Evolutionary conservation across 2,797 vertebrate genomes (phyloP), one percentile per base, ranked within the genome.

Genomic region (Oryzias dopingdopingensis): DNA sequence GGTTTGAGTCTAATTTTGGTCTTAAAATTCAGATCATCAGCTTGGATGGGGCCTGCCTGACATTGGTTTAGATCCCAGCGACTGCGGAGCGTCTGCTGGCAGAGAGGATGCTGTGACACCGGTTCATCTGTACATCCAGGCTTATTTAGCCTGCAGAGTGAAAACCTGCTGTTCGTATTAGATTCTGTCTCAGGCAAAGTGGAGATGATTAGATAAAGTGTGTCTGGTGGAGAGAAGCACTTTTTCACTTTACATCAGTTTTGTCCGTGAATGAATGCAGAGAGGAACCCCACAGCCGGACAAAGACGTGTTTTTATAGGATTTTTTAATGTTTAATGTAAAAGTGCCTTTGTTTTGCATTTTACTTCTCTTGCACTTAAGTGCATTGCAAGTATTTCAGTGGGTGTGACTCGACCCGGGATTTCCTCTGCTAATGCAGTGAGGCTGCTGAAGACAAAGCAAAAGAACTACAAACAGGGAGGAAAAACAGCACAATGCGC

Each of bases 141-240:
- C 76, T 86, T 81, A 81, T 84, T 90, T 88, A 81, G 77, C 86
- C 80, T 77, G 71, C 85, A 91, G 84, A 86, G 80, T 74, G 77
- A 78, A 75, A 86, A 69, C 85, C 50, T 76, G 69, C 58, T 80
- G 75, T 79, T 88, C 82, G 74, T 84, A 91, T 87, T 81, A 79
- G 85, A 83, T 88, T 85, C 87, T 85, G 46, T 83, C 79, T 81
- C 70, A 53, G 85, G 77, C 77, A 90, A 92, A 90, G 83, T 75
- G 80, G 82, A 68, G 74, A 77, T 62, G 59, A 92, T 92, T 90
- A 91, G 85, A 91, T 91, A 82, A 91, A 91, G 85, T 60, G 71
- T 57, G 56, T 79, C 85, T 86, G 57, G 77, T 74, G 85, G 88
- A 91, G 85, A 56, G 79, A 79, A 91, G 80, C 65, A 62, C 75